A percentile compares a stretch with the other conserved stretches of the same genome.
Evolutionary conservation across 37 sponge, comb jelly and placozoan species (phyloP).

Genomic region (Spongilla lacustris): DNA sequence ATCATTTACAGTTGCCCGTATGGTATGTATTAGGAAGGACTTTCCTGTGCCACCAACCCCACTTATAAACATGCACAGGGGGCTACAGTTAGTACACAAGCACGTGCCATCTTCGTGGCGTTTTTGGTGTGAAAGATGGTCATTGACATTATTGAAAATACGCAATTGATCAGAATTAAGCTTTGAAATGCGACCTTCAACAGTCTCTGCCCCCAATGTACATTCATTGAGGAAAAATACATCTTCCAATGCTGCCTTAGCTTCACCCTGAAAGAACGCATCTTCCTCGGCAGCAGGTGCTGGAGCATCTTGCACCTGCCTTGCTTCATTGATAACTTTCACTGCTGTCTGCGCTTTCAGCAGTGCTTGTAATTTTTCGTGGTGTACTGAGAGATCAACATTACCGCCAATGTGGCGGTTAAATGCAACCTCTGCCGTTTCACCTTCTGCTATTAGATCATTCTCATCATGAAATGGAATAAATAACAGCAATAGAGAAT

Average conservation of each 20-base stretch:
- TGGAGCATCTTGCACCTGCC: constrained; percentile 16
- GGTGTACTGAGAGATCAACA: constrained; percentile 1
- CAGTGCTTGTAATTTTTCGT: constrained; percentile 40
- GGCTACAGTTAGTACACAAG: background rate
- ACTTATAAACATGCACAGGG: constrained; percentile 39
- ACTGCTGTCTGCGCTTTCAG: constrained; percentile 14
- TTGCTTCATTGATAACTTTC: constrained; percentile 41
- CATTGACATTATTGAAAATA: constrained; percentile 32
- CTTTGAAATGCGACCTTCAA: constrained; percentile 36
- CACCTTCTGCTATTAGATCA: constrained; percentile 17
- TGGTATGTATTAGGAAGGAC: constrained; percentile 50
- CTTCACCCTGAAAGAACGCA: constrained; percentile 46
- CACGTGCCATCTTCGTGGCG: background rate
- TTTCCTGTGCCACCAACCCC: constrained; percentile 66
- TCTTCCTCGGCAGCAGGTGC: constrained; percentile 22
- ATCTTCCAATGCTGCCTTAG: constrained; percentile 47
- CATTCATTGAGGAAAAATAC: background rate
- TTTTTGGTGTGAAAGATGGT: constrained; percentile 11
- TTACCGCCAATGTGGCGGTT: background rate
- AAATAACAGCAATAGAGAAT: constrained; percentile 46
- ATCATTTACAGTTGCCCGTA: constrained; percentile 8
- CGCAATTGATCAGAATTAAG: constrained; percentile 61
- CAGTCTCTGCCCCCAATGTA: background rate
- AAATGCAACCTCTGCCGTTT: constrained; percentile 50
- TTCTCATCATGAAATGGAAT: constrained; percentile 44